Evolutionary conservation across 2,113 vertebrate species (phyloP), one percentile per base, ranked within the genome.

Genomic region (Dasyprocta punctata): DNA sequence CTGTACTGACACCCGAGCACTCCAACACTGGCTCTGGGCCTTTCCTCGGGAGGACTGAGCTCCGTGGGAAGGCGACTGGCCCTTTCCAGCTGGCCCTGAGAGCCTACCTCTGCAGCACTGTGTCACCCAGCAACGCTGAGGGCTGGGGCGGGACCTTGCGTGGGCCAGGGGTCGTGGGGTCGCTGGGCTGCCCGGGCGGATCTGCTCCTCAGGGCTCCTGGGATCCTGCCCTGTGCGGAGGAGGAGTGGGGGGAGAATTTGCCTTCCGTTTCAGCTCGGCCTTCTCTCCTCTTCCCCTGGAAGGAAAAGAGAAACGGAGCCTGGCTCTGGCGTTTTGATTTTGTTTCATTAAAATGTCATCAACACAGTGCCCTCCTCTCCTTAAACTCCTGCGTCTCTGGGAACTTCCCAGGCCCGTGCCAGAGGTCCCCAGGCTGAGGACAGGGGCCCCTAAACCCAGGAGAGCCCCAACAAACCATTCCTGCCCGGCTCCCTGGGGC

Each of bases 251-350:
- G 26, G 82, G 41, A 56, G 77, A 82, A 19, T 52, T 2, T 24
- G 3, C 26, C 93, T 95, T 94, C 86, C 75, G 20, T 95, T 94
- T 94, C 82, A 33, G 10, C 58, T 67, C 78, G 16, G 54, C 41
- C 69, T 44, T 89, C 73, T 85, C 38, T 77, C 86, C 28, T 30
- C 33, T 47, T 95, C 84, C 44, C 71, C 54, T 89, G 9, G 30
- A 67, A 90, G 71, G 71, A 90, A 97, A 78, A 61, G 81, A 73
- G 94, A 97, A 96, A 71, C 0, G 8, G 38, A 41, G 24, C 30
- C 44, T 0, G 26, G 26, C 90, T 86, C 49, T 6, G n/a, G 8
- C 49, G 81, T 26, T 75, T 47, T 36, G 24, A 13, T n/a, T 30
- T 65, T 47, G 30, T 7, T 54, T 92, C 2, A 26, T 47, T 92